Percentiles rank a stretch among this genome's conserved stretches.
Evolutionary conservation across 2,797 vertebrate species (phyloP).

Genomic region (Etheostoma perlongum): DNA sequence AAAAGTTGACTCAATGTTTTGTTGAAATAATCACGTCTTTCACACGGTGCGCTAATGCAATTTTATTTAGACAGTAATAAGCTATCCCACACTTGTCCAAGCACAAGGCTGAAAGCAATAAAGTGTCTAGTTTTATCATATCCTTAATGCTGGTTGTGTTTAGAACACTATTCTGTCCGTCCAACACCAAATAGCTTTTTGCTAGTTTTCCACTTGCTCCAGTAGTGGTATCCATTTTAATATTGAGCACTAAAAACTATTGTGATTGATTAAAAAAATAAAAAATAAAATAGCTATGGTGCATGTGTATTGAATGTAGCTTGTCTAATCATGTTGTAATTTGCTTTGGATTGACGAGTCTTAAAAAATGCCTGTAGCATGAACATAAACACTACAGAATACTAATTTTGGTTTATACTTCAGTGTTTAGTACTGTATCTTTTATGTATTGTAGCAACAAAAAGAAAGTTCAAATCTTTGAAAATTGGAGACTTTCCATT

Average conservation of each 20-base stretch:
- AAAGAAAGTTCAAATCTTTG: conserved; percentile 45
- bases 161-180: conserved; percentile 57
- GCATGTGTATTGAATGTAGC: conserved; percentile 83
- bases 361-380: conserved; percentile 72
- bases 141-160: conserved; percentile 53
- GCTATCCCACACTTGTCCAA: conserved; percentile 75
- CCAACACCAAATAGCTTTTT: conserved; percentile 63
- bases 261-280: conserved; percentile 66
- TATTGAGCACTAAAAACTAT: conserved; percentile 70
- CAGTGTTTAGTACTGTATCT: conserved; percentile 60
- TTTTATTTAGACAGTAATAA: conserved; percentile 70
- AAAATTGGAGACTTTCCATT: conserved; percentile 58
- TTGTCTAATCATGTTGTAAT: conserved; percentile 71
- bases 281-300: conserved; percentile 62
- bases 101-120: conserved; percentile 84
- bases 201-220: conserved; percentile 62
- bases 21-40: conserved; percentile 49
- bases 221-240: conserved; percentile 47
- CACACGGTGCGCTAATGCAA: conserved; percentile 49
- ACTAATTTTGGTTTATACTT: conserved; percentile 62
- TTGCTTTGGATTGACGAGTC: conserved; percentile 75
- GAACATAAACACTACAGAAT: conserved; percentile 63
- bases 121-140: conserved; percentile 58
- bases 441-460: conserved; percentile 63
- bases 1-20: conserved; percentile 42